These are phyloP conservation scores for Oreocharis arfaki DNA, from an alignment of 2,113 vertebrate genomes.

Conservation along the genomic window DNA sequence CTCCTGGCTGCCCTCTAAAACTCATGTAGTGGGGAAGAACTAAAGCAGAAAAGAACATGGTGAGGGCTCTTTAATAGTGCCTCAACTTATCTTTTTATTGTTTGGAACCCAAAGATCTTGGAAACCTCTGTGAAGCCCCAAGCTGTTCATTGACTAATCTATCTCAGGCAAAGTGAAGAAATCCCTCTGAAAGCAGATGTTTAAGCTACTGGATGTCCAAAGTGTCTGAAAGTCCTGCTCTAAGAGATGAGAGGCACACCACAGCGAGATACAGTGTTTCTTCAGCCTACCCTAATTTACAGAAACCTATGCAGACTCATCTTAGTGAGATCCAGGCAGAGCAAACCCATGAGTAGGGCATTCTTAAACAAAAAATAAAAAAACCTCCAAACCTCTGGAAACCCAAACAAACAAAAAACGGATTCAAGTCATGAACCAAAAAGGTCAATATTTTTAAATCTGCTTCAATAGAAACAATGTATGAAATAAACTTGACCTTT, in stretches of 20 bases:
- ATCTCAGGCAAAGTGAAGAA: background rate
- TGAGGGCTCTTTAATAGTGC: background rate
- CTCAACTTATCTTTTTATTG: background rate
- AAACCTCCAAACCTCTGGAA: background rate
- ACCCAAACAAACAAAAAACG: background rate
- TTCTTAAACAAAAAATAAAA: background rate
- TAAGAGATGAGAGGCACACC: background rate
- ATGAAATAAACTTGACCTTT: background rate
- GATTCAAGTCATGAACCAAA: background rate
- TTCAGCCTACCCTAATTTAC: background rate
- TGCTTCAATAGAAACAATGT: background rate
- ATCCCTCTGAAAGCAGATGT: background rate
- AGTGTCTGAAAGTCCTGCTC: background rate
- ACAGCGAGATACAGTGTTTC: background rate
- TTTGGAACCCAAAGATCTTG: background rate
- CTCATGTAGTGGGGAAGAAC: background rate
- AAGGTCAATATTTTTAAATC: background rate
- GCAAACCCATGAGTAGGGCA: background rate
- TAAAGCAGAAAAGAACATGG: background rate
- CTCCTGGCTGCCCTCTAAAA: background rate
- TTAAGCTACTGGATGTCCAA: background rate
- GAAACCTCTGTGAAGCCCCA: background rate
- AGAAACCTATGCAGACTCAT: background rate
- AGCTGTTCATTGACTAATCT: background rate
- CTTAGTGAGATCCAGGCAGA: background rate